phyloP scores from a whole-genome alignment of 2,113 vertebrate species.

The Gallinago jamesoni region DNA sequence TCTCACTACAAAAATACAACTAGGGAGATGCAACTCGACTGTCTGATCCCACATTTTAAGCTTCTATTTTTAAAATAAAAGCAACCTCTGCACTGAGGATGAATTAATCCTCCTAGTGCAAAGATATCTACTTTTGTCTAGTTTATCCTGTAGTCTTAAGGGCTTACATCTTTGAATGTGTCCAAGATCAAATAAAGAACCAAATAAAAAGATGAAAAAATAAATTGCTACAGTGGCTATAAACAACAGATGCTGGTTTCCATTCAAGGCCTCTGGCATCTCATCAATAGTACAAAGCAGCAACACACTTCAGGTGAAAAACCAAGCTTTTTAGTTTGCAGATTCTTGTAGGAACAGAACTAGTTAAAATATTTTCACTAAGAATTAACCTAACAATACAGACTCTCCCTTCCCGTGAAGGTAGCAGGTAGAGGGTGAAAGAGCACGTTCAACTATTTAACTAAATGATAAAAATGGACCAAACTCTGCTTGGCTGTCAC shows the following conservation, averaged over 20 bases:
- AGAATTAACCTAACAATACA: neutral
- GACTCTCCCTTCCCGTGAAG: neutral
- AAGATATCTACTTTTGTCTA: constrained; percentile 55
- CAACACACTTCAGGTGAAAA: neutral
- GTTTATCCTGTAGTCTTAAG: constrained; percentile 62
- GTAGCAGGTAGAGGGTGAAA: neutral
- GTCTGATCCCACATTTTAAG: constrained; percentile 11
- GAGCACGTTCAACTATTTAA: neutral
- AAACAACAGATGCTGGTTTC: neutral
- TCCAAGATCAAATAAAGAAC: constrained; percentile 49
- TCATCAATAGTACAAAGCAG: neutral
- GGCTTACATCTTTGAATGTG: constrained; percentile 46
- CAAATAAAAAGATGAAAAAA: constrained; percentile 35
- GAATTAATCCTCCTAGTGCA: constrained; percentile 54
- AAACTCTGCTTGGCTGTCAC: no score
- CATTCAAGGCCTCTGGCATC: neutral
- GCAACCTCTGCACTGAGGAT: constrained; percentile 45
- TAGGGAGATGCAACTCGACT: neutral
- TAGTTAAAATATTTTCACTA: neutral
- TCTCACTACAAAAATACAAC: neutral
- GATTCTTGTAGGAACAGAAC: neutral
- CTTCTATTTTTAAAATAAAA: constrained; percentile 64
- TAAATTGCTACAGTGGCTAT: neutral
- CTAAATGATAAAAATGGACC: neutral
- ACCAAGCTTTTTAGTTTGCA: neutral